Conservation (phyloP, 2,113 vertebrate genomes). For the Eurystomus gularis region DNA sequence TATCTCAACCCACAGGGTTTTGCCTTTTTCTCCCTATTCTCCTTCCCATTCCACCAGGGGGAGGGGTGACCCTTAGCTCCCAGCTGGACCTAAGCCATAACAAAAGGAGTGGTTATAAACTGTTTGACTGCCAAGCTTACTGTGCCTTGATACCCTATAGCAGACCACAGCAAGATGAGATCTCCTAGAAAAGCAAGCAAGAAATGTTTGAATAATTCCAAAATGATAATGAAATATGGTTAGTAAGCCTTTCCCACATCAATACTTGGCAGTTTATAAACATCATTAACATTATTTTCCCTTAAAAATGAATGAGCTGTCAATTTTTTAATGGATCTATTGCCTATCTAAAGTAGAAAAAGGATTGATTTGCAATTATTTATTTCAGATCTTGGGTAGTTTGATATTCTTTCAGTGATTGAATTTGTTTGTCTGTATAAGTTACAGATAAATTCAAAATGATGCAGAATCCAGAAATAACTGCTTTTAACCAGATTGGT, state of each 20-base stretch:
- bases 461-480: background rate
- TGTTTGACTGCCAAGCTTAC: background rate
- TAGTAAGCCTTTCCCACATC: background rate
- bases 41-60: background rate
- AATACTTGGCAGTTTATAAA: slow-evolving; percentile 7
- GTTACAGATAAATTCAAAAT: background rate
- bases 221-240: background rate
- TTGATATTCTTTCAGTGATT: slow-evolving; percentile 6
- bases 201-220: background rate
- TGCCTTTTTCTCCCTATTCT: background rate
- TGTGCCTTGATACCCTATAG: background rate
- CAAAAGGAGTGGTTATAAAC: background rate
- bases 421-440: background rate
- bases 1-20: background rate
- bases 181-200: background rate
- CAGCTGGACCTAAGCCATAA: background rate
- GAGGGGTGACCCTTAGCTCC: background rate
- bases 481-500: background rate
- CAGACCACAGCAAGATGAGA: background rate
- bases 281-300: background rate
- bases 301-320: background rate
- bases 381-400: background rate
- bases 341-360: background rate
- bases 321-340: slow-evolving; percentile 17
- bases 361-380: slow-evolving; percentile 4